Evolutionary conservation across 1,140 invertebrate genomes (phyloP).

Genomic region (Oncopodura yosiiana): DNA sequence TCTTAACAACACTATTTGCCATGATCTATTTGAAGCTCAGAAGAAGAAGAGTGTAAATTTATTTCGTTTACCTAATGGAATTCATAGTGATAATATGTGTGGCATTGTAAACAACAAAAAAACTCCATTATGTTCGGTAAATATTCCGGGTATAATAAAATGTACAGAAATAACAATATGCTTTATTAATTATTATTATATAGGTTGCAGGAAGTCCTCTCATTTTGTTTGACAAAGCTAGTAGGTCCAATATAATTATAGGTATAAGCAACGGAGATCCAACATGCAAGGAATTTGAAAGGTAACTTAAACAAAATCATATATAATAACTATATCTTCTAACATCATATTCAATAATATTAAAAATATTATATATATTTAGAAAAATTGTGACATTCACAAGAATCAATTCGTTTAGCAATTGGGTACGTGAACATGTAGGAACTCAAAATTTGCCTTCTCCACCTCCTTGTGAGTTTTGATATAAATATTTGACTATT

Average conservation of each 20-base stretch:
- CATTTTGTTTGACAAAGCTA: conserved; percentile 10
- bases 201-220: conserved; percentile 17
- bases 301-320: no score
- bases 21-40: neutral
- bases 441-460: conserved; percentile 5
- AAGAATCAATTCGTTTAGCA: conserved; percentile 21
- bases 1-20: neutral
- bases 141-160: neutral
- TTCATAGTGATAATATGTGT: conserved; percentile 7
- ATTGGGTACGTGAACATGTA: conserved; percentile 17
- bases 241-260: conserved; percentile 12
- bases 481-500: no score
- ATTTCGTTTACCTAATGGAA: conserved; percentile 1
- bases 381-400: conserved; percentile 18
- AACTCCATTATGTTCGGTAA: conserved; percentile 1
- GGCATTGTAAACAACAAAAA: neutral
- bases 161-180: neutral
- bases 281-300: conserved; percentile 7
- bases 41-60: neutral
- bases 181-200: neutral
- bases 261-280: conserved; percentile 12
- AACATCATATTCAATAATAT: no score
- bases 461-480: conserved; percentile 18
- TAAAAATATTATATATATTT: no score
- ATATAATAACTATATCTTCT: no score